Evolutionary conservation across 2,797 vertebrate genomes (phyloP).

Genomic region (Tauraco hartlaubi): DNA sequence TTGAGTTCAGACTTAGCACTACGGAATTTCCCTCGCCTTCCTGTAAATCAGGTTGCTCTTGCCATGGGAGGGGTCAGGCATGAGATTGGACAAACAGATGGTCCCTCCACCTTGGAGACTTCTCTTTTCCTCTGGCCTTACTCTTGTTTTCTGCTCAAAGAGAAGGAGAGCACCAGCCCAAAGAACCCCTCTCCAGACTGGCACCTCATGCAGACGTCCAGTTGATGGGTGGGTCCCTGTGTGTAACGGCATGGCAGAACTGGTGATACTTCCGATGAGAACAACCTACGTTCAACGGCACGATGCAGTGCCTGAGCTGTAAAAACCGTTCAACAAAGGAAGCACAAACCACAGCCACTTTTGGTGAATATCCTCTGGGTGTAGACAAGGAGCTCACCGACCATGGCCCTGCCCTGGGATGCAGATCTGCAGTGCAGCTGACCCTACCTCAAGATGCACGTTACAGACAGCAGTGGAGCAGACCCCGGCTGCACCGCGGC

Average conservation of each 20-base stretch:
- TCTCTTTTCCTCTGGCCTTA: background rate
- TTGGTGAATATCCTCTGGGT: background rate
- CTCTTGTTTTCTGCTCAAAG: background rate
- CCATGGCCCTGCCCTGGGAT: background rate
- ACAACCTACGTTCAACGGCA: background rate
- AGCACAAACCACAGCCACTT: background rate
- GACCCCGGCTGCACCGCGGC: rapidly evolving
- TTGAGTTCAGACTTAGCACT: background rate
- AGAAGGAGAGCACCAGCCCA: background rate
- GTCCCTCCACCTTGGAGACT: background rate
- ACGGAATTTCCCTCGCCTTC: background rate
- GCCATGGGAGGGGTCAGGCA: rapidly evolving
- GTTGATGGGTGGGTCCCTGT: rapidly evolving
- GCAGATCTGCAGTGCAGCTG: background rate
- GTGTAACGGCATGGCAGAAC: rapidly evolving
- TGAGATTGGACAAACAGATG: background rate
- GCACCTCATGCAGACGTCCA: background rate
- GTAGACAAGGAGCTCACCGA: background rate
- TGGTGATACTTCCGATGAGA: background rate
- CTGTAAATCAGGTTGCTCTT: background rate
- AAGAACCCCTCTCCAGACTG: background rate
- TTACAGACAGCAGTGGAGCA: background rate
- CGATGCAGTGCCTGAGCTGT: rapidly evolving
- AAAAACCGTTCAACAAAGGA: background rate
- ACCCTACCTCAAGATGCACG: background rate